These are phyloP conservation scores for Dendrolimus houi DNA, from an alignment of 2,888 invertebrate species.

Conservation along the genomic window DNA sequence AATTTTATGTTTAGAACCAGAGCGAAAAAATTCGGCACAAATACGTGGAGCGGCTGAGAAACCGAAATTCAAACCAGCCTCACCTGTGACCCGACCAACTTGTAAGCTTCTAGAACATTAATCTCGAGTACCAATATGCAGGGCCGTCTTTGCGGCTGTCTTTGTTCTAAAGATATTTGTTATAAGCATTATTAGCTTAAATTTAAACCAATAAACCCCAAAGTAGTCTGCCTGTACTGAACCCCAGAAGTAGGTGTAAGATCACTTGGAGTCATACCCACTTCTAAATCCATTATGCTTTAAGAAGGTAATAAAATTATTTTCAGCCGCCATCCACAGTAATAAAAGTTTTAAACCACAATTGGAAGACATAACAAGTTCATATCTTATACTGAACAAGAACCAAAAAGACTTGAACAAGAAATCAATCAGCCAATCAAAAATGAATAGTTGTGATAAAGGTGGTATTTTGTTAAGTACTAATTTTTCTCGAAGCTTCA, in stretches of 20 bases:
- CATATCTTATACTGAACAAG: conserved; percentile 43
- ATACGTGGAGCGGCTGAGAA: neutral
- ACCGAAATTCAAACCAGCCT: neutral
- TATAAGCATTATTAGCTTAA: too few species aligned
- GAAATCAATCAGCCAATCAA: conserved; percentile 2
- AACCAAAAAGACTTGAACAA: conserved; percentile 11
- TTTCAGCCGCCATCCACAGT: conserved; percentile 33
- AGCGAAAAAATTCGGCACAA: conserved; percentile 1
- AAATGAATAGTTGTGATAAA: conserved; percentile 5
- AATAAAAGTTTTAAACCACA: conserved; percentile 46
- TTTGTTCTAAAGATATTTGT: too few species aligned
- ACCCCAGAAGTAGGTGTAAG: too few species aligned
- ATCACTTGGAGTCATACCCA: too few species aligned
- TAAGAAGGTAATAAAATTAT: conserved; percentile 1
- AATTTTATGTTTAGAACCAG: conserved; percentile 1
- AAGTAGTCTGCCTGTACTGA: too few species aligned
- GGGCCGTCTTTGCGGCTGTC: too few species aligned
- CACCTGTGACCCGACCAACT: conserved; percentile 4
- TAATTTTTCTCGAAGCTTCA: too few species aligned
- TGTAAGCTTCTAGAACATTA: conserved; percentile 8
- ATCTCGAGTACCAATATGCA: too few species aligned
- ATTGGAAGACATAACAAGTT: conserved; percentile 60
- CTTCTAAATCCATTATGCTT: too few species aligned
- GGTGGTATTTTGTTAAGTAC: conserved; percentile 1
- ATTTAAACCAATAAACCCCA: too few species aligned